phyloP scores from a whole-genome alignment of 2,113 vertebrate species.

The Cinclus cinclus region DNA sequence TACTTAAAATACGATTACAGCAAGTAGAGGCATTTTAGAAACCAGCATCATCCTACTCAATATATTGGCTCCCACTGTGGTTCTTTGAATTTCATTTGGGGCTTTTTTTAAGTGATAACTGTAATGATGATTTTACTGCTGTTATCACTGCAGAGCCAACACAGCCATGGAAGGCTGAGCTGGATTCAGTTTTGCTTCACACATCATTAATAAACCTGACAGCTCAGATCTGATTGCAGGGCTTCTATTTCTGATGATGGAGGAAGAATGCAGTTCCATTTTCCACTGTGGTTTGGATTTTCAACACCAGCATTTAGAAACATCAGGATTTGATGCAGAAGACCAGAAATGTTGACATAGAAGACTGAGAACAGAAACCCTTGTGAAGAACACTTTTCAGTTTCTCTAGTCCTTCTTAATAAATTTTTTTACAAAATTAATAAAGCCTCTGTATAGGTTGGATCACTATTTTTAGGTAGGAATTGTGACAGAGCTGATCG shows the following conservation, averaged over 20 bases:
- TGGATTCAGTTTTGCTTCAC: conserved; percentile 25
- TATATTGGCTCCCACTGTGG: background rate
- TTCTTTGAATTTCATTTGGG: background rate
- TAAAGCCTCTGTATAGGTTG: background rate
- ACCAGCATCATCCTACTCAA: background rate
- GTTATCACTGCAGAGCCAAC: background rate
- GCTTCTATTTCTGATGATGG: background rate
- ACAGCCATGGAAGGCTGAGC: background rate
- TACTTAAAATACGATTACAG: background rate
- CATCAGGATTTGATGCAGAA: background rate
- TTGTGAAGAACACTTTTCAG: background rate
- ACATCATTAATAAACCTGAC: conserved; percentile 30
- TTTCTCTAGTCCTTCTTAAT: background rate
- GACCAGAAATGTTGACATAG: background rate
- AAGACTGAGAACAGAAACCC: background rate
- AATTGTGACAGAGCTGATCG: background rate
- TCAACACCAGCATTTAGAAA: background rate
- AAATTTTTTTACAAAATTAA: background rate
- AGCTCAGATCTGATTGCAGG: background rate
- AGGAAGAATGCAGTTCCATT: background rate
- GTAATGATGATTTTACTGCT: background rate
- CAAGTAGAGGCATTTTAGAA: background rate
- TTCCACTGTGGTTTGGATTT: background rate
- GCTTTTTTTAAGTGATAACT: background rate
- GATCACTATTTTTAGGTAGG: background rate